Evolutionary conservation across 2,113 vertebrate species (phyloP).

Genomic region (Prunella himalayana): DNA sequence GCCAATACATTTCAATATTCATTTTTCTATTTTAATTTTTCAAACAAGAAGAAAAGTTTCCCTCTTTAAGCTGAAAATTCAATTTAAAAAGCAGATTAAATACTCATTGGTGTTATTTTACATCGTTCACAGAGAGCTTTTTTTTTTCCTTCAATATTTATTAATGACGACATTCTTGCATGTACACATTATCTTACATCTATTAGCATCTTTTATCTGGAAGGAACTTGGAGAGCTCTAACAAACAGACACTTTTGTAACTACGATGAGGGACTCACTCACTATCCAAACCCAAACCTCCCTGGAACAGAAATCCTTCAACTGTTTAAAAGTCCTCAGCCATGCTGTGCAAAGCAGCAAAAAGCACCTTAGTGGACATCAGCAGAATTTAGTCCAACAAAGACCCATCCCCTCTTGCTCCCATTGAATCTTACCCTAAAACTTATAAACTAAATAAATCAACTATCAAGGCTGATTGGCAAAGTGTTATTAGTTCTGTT

Average conservation of each 20-base stretch:
- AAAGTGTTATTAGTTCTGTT: background rate
- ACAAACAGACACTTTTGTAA: slow-evolving; percentile 2
- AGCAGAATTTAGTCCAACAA: background rate
- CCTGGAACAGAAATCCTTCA: background rate
- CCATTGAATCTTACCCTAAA: background rate
- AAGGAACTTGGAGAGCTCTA: slow-evolving; percentile 18
- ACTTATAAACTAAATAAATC: background rate
- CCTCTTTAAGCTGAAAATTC: slow-evolving; percentile 56
- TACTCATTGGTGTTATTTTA: slow-evolving; percentile 54
- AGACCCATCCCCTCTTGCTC: too few species aligned
- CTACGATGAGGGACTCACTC: background rate
- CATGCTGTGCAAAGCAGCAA: background rate
- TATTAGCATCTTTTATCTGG: slow-evolving; percentile 40
- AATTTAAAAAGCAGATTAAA: slow-evolving; percentile 60
- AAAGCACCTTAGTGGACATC: background rate
- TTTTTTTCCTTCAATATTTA: slow-evolving; percentile 30
- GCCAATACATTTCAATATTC: slow-evolving; percentile 72
- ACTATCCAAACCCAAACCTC: background rate
- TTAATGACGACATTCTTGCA: slow-evolving; percentile 32
- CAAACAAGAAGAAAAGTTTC: slow-evolving; percentile 59
- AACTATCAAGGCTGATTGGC: background rate
- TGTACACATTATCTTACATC: slow-evolving; percentile 45
- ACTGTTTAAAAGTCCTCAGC: background rate
- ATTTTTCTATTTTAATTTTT: slow-evolving; percentile 71
- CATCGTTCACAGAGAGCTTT: background rate